A percentile compares a stretch with the other conserved stretches of the same genome.
phyloP scores from a whole-genome alignment of 2,797 vertebrate species.

The Eulemur albifrons region DNA sequence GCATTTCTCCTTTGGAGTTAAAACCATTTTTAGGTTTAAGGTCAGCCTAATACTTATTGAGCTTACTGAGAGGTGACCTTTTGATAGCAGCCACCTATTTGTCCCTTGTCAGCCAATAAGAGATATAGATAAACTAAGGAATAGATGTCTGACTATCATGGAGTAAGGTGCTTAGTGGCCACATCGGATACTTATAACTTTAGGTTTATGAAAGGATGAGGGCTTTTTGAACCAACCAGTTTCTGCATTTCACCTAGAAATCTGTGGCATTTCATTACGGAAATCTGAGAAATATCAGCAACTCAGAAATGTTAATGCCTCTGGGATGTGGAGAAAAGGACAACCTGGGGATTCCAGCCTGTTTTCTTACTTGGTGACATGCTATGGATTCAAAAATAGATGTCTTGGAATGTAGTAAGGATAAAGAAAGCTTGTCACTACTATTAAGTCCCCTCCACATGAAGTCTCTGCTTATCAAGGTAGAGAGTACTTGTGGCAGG shows the following conservation, averaged over 20 bases:
- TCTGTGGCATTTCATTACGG: neutral
- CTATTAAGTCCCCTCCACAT: neutral
- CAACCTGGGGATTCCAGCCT: neutral
- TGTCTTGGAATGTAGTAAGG: neutral
- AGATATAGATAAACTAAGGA: neutral
- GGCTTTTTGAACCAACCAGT: neutral
- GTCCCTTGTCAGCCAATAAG: accelerated
- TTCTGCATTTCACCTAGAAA: neutral
- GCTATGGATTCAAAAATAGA: neutral
- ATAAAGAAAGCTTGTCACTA: neutral
- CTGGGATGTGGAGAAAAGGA: neutral
- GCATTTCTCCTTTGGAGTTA: neutral
- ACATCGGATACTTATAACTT: neutral
- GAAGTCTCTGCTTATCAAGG: neutral
- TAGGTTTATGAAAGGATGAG: neutral
- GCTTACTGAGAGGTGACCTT: neutral
- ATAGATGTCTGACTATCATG: neutral
- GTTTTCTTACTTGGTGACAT: neutral
- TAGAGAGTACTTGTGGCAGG: neutral
- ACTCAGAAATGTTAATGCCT: neutral
- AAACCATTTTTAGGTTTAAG: neutral
- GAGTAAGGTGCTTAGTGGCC: neutral
- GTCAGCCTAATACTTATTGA: neutral
- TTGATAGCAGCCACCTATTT: neutral
- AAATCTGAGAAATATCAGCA: neutral